Evolutionary conservation across 2,888 invertebrate species (phyloP).

Genomic region (Caenorhabditis afra): DNA sequence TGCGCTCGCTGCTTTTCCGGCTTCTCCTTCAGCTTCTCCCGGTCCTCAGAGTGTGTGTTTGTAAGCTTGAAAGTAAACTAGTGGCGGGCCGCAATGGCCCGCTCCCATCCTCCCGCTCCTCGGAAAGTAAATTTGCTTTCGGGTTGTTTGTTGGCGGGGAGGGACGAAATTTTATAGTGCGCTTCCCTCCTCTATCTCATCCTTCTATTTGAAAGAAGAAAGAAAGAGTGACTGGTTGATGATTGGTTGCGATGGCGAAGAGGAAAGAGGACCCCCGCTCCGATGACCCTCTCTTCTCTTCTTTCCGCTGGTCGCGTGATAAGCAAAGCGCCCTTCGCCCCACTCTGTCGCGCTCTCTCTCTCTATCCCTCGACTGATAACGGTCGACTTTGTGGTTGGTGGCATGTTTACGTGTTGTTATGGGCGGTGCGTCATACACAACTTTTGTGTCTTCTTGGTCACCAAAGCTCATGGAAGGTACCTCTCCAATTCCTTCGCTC

Average conservation of each 20-base stretch:
- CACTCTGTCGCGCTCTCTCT: no score
- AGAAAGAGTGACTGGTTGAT: constrained; percentile 15
- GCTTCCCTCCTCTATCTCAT: neutral
- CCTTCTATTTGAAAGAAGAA: constrained; percentile 29
- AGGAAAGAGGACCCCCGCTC: constrained; percentile 22
- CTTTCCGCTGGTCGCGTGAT: constrained; percentile 35
- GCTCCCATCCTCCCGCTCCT: neutral
- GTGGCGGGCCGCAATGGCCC: neutral
- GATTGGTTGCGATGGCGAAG: neutral
- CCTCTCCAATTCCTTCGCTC: neutral
- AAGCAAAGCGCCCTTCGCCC: no score
- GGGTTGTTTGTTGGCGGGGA: constrained; percentile 42
- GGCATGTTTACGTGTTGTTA: constrained; percentile 26
- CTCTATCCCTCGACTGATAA: constrained; percentile 4
- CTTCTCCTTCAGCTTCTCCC: neutral
- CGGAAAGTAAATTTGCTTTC: constrained; percentile 57
- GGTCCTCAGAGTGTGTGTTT: neutral
- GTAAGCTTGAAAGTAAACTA: constrained; percentile 56
- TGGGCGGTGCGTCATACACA: constrained; percentile 12
- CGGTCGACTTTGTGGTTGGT: constrained; percentile 1
- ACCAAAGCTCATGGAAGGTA: constrained; percentile 30
- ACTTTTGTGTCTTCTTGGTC: constrained; percentile 17
- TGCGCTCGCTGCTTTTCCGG: neutral
- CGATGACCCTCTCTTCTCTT: constrained; percentile 17
- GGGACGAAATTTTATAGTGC: constrained; percentile 27